These are phyloP conservation scores for Salticus scenicus DNA, from an alignment of 2,888 invertebrate species.

Conservation along the genomic window DNA sequence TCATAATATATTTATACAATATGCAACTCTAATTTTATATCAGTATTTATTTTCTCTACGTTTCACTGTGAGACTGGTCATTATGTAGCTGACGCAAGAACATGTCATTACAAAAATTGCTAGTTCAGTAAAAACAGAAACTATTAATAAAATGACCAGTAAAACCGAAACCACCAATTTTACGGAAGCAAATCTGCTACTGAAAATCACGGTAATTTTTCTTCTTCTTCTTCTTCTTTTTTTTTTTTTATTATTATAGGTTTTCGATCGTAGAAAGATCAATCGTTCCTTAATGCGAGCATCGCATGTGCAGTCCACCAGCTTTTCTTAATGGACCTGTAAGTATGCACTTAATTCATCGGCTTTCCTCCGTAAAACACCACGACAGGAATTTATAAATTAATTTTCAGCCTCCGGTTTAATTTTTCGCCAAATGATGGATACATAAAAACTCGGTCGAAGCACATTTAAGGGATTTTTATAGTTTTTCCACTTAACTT, in stretches of 20 bases:
- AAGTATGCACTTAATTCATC: constrained; percentile 19
- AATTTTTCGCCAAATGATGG: constrained; percentile 4
- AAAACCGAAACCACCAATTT: not conserved
- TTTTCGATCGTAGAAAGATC: not conserved
- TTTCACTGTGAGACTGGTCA: too few relatives aligned
- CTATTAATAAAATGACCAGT: not conserved
- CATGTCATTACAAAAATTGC: too few relatives aligned
- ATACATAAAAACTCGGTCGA: constrained; percentile 15
- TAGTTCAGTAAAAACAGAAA: too few relatives aligned
- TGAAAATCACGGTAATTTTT: not conserved
- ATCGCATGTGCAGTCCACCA: not conserved
- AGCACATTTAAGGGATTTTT: constrained; percentile 12
- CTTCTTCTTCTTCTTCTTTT: too few relatives aligned
- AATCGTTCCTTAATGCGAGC: not conserved
- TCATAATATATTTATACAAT: too few relatives aligned
- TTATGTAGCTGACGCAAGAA: too few relatives aligned
- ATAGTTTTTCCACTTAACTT: constrained; percentile 19
- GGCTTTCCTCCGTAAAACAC: not conserved
- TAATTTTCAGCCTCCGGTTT: constrained; percentile 1
- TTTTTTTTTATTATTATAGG: not conserved
- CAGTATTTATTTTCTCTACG: too few relatives aligned
- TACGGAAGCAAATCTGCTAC: not conserved
- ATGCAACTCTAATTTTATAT: too few relatives aligned
- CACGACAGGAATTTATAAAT: constrained; percentile 17
- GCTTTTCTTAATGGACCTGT: not conserved